A percentile compares a stretch with the other conserved stretches of the same genome.
These are phyloP conservation scores for Pangasianodon hypophthalmus DNA, from an alignment of 2,113 vertebrate species.

Conservation along the genomic window DNA sequence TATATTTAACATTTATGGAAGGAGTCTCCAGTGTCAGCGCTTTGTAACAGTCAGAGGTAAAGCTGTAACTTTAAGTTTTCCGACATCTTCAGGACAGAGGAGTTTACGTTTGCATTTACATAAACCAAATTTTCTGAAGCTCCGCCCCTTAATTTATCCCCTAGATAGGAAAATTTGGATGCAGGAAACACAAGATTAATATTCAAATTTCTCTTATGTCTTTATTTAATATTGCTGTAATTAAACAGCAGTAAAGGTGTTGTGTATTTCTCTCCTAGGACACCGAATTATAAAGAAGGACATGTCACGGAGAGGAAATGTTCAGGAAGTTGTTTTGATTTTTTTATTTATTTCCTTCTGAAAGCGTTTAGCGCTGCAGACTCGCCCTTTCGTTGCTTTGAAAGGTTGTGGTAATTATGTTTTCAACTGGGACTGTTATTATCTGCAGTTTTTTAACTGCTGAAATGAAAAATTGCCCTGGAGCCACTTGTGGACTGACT, in stretches of 20 bases:
- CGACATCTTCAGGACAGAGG: no score
- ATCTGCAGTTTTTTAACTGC: constrained; percentile 28
- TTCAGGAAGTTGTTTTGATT: constrained; percentile 13
- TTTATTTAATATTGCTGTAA: not conserved
- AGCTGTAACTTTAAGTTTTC: no score
- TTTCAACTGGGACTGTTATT: constrained; percentile 26
- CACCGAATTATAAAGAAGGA: no score
- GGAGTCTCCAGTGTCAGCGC: no score
- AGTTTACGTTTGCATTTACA: no score
- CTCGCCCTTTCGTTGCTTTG: constrained; percentile 22
- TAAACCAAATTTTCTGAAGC: no score
- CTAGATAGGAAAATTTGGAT: not conserved
- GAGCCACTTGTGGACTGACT: constrained; percentile 46
- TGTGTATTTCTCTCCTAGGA: not conserved
- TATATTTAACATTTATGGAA: no score
- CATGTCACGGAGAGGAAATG: not conserved
- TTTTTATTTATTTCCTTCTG: not conserved
- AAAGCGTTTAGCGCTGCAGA: not conserved
- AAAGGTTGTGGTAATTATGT: constrained; percentile 30
- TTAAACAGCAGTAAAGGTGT: not conserved
- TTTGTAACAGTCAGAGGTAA: no score
- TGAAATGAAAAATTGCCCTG: constrained; percentile 49
- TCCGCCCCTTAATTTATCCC: not conserved
- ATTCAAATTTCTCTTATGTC: not conserved
- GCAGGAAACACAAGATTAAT: not conserved